Conservation (phyloP, 2,888 invertebrate genomes). For the Coecobrya sp. region DNA sequence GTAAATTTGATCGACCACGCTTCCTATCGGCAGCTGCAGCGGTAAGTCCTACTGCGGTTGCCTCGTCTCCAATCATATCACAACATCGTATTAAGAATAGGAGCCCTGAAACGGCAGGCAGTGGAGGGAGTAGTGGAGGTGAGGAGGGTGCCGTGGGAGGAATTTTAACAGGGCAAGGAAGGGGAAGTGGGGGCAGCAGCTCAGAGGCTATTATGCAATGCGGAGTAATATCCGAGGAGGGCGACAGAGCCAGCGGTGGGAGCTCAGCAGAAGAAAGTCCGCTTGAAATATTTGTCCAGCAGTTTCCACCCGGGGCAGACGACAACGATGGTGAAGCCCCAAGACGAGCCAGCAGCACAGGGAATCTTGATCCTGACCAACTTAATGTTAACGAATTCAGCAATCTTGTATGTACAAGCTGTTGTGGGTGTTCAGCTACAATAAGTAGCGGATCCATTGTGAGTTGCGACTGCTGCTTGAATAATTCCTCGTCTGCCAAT, state of each 20-base stretch:
- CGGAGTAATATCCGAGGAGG: constrained; percentile 86
- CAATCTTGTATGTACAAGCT: constrained; percentile 40
- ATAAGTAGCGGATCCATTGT: not conserved
- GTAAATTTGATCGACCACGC: constrained; percentile 85
- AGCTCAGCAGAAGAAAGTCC: constrained; percentile 86
- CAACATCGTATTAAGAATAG: constrained; percentile 85
- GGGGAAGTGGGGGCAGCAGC: constrained; percentile 86
- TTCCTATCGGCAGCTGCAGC: constrained; percentile 86
- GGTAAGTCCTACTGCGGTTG: constrained; percentile 85
- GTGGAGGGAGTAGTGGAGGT: constrained; percentile 77
- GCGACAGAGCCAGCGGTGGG: constrained; percentile 84
- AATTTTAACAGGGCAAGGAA: constrained; percentile 67
- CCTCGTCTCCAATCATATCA: constrained; percentile 85
- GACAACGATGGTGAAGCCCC: constrained; percentile 86
- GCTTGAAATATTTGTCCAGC: constrained; percentile 86
- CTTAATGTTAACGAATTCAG: constrained; percentile 44
- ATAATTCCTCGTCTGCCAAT: constrained; percentile 13
- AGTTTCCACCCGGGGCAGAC: constrained; percentile 86
- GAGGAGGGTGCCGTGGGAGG: constrained; percentile 68
- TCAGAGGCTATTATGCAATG: constrained; percentile 85
- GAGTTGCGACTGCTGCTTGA: constrained; percentile 24
- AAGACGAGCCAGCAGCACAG: constrained; percentile 84
- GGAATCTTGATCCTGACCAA: constrained; percentile 79
- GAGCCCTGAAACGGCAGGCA: constrained; percentile 84
- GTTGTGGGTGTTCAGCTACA: not conserved